Percentiles rank a stretch among this genome's conserved stretches.
These are phyloP conservation scores for Reticulitermes speratus DNA, from an alignment of 1,140 invertebrate species.

Conservation along the genomic window DNA sequence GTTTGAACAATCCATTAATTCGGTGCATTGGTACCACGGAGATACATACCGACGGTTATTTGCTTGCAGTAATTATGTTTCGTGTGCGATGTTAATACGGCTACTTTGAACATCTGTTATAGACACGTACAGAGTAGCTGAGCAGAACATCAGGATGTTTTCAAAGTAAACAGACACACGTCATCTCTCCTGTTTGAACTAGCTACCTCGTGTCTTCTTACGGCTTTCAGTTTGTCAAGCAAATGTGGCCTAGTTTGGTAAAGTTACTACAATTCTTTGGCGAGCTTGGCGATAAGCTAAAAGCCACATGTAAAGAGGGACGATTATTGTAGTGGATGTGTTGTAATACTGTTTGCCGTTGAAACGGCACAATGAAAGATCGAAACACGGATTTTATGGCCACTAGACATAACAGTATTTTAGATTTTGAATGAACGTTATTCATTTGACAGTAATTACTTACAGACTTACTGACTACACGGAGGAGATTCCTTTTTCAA, in stretches of 20 bases:
- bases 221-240: background rate
- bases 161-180: background rate
- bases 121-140: background rate
- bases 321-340: no score
- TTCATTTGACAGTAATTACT: no score
- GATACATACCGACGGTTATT: background rate
- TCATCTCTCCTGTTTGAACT: background rate
- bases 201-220: background rate
- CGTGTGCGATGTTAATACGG: background rate
- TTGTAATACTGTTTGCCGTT: no score
- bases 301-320: background rate
- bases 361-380: no score
- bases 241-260: background rate
- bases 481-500: no score
- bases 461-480: no score
- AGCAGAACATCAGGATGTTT: background rate
- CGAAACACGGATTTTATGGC: no score
- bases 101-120: background rate
- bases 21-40: background rate
- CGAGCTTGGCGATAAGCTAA: background rate
- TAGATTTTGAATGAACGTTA: no score
- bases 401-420: no score
- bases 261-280: background rate
- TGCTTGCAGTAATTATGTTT: background rate
- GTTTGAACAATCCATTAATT: background rate